A percentile compares a stretch with the other conserved stretches of the same genome.
phyloP scores from a whole-genome alignment of 2,113 vertebrate genomes.

The Willisornis vidua region DNA sequence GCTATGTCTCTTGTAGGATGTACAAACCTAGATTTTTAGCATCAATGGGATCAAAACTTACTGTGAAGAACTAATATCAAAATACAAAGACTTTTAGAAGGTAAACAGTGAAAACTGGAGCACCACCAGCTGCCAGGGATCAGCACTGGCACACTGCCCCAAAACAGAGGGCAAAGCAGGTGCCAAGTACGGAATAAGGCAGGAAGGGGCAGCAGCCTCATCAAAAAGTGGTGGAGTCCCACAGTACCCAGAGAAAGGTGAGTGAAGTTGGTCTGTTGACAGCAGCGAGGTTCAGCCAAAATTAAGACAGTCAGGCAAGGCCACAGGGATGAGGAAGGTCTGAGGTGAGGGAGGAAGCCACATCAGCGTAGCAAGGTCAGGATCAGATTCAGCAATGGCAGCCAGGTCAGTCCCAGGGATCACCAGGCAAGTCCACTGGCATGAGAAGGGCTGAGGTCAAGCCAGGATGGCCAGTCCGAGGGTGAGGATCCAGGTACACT shows the following conservation, averaged over 20 bases:
- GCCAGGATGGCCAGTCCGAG: accelerated
- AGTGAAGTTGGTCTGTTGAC: not conserved
- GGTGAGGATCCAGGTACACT: too few relatives aligned
- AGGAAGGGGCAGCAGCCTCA: not conserved
- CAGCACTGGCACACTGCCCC: not conserved
- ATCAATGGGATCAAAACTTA: not conserved
- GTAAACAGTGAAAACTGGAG: not conserved
- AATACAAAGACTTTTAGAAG: not conserved
- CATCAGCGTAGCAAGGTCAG: not conserved
- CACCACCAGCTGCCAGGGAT: not conserved
- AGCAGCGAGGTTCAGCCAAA: not conserved
- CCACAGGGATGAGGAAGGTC: not conserved
- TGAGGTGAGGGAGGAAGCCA: not conserved
- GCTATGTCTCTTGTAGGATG: not conserved
- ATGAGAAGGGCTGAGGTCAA: accelerated
- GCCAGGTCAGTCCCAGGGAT: not conserved
- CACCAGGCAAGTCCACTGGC: not conserved
- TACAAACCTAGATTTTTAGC: not conserved
- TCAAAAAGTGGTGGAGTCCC: too few relatives aligned
- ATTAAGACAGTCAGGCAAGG: not conserved
- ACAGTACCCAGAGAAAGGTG: not conserved
- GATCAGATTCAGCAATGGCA: not conserved
- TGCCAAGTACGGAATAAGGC: accelerated
- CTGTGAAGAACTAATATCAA: not conserved
- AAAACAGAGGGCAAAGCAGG: not conserved